phyloP scores from a whole-genome alignment of 2,113 vertebrate species.

The Mixornis gularis region DNA sequence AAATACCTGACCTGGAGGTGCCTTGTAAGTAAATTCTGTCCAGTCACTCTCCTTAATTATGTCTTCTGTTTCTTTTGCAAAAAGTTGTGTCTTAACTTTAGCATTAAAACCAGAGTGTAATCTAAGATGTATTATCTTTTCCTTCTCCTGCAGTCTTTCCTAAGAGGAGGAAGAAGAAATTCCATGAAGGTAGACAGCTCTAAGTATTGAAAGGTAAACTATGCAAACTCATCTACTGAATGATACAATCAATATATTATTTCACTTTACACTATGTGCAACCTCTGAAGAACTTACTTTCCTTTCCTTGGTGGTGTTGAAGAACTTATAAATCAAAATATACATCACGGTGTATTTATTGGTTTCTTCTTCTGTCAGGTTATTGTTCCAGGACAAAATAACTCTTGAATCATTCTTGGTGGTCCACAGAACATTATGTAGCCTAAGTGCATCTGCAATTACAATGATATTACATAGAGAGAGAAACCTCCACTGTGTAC shows the following conservation, averaged over 20 bases:
- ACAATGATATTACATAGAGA: not conserved
- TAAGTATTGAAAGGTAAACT: not conserved
- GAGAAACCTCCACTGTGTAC: not conserved
- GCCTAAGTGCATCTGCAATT: constrained; percentile 9
- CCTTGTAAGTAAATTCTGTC: constrained; percentile 44
- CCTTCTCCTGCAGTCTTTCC: constrained; percentile 20
- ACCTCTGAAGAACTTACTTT: constrained; percentile 19
- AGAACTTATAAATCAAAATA: constrained; percentile 47
- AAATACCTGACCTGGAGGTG: constrained; percentile 46
- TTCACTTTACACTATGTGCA: not conserved
- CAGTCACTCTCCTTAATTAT: constrained; percentile 27
- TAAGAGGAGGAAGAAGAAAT: not conserved
- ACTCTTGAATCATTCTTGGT: not conserved
- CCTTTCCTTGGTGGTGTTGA: not conserved
- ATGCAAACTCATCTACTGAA: not conserved
- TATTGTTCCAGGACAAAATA: constrained; percentile 42
- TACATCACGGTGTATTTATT: constrained; percentile 43
- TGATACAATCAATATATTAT: not conserved
- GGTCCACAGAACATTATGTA: not conserved
- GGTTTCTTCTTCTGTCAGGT: constrained; percentile 37
- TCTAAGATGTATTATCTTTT: constrained; percentile 12
- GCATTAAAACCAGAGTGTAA: constrained; percentile 49
- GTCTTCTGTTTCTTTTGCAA: not conserved
- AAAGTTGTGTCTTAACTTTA: constrained; percentile 53
- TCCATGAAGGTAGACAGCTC: not conserved